Percentiles rank a stretch among this genome's conserved stretches.
phyloP scores from a whole-genome alignment of 2,113 vertebrate species.

The Zosterops borbonicus region DNA sequence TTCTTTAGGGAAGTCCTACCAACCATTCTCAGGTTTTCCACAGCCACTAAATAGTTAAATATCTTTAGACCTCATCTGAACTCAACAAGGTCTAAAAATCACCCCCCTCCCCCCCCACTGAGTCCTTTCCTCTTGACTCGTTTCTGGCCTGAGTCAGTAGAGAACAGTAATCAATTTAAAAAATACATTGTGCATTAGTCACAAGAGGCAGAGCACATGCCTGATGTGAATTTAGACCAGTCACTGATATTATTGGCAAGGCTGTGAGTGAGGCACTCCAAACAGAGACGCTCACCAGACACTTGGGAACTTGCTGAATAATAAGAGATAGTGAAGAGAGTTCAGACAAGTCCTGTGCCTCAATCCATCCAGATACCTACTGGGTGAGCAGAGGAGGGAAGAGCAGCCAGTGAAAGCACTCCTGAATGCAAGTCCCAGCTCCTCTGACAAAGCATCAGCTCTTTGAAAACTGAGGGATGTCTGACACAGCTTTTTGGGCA shows the following conservation, averaged over 20 bases:
- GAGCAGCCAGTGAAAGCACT: conserved; percentile 43
- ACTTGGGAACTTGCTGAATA: conserved; percentile 30
- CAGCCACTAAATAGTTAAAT: not conserved
- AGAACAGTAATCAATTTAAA: conserved; percentile 16
- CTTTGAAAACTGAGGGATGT: conserved; percentile 2
- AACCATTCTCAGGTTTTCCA: not conserved
- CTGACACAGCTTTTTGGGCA: not conserved
- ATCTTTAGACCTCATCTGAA: not conserved
- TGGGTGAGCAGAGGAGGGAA: not conserved
- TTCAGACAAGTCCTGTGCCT: conserved; percentile 15
- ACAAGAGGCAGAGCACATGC: not conserved
- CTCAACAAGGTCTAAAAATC: not conserved
- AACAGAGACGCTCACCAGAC: not conserved
- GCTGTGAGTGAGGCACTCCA: not conserved
- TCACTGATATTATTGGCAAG: not conserved
- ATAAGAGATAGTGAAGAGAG: not conserved
- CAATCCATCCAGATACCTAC: not conserved
- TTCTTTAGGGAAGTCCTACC: not conserved
- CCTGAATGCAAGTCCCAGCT: conserved; percentile 22
- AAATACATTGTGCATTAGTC: conserved; percentile 18
- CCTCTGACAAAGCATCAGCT: conserved; percentile 40
- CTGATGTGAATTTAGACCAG: conserved; percentile 2
- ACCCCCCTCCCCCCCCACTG: fast-evolving
- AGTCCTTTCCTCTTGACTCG: conserved; percentile 14
- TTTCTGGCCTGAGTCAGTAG: not conserved